phyloP scores from a whole-genome alignment of 2,113 vertebrate species.

The Brachyhypopomus occidentalis region DNA sequence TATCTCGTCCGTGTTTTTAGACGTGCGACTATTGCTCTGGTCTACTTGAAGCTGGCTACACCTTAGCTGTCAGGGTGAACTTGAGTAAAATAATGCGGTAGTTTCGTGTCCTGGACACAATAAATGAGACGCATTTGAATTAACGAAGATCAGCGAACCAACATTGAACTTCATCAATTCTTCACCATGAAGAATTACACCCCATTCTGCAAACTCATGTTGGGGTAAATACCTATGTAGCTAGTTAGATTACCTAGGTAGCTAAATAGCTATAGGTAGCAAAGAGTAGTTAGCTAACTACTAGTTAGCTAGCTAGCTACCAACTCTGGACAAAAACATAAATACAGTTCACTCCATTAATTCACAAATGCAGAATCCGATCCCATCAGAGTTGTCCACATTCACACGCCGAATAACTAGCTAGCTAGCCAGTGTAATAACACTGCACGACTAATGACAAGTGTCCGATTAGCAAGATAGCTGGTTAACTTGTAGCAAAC shows the following conservation, averaged over 20 bases:
- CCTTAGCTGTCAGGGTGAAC: too few species aligned
- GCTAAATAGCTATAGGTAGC: neutral
- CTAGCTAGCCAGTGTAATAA: neutral
- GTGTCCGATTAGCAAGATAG: neutral
- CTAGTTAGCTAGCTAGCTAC: neutral
- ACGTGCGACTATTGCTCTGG: too few species aligned
- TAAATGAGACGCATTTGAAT: too few species aligned
- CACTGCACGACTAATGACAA: neutral
- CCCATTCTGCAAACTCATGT: too few species aligned
- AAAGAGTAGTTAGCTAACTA: neutral
- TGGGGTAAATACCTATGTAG: too few species aligned
- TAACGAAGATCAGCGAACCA: too few species aligned
- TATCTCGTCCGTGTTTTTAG: too few species aligned
- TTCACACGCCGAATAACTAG: neutral
- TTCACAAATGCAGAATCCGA: neutral
- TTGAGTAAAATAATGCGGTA: too few species aligned
- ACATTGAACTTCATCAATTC: too few species aligned
- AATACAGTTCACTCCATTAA: neutral
- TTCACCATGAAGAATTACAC: too few species aligned
- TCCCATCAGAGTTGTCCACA: neutral
- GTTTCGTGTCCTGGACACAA: too few species aligned
- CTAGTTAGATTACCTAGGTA: neutral
- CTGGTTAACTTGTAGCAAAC: neutral
- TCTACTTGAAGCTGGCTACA: too few species aligned
- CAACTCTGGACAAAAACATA: neutral